phyloP scores from a whole-genome alignment of 2,888 invertebrate genomes.

The Hydrotaea diabolus region DNA sequence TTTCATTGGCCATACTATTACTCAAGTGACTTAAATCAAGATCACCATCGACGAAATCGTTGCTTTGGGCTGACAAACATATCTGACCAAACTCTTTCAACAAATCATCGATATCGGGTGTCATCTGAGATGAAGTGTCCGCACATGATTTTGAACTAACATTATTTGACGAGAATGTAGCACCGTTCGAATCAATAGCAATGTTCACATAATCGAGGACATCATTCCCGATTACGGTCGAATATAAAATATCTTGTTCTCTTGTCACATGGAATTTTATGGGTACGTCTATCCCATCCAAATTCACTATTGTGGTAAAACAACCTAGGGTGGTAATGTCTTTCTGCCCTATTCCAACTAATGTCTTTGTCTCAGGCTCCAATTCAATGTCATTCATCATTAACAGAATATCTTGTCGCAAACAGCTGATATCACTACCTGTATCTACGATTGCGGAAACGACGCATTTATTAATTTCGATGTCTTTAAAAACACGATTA shows the following conservation, averaged over 20 bases:
- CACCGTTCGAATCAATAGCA: background rate
- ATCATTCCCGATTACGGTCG: conserved; percentile 15
- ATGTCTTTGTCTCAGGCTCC: background rate
- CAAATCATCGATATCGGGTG: background rate
- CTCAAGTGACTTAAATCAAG: conserved; percentile 1
- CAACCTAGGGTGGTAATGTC: background rate
- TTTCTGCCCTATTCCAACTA: conserved; percentile 4
- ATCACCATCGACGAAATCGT: background rate
- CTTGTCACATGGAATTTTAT: background rate
- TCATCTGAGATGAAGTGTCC: background rate
- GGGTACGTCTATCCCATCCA: background rate
- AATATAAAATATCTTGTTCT: conserved; percentile 20
- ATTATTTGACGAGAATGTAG: background rate
- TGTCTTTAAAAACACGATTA: background rate
- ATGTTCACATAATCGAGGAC: conserved; percentile 12
- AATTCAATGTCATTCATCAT: background rate
- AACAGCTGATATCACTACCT: too few relatives aligned
- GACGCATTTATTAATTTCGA: background rate
- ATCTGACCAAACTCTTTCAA: background rate
- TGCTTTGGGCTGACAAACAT: background rate
- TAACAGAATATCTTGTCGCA: background rate
- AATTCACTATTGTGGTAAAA: background rate
- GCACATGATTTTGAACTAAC: background rate
- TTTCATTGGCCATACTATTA: background rate
- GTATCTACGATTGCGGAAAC: background rate